These are phyloP conservation scores for Papilio aristodemus DNA, from an alignment of 1,140 invertebrate genomes.

Conservation along the genomic window DNA sequence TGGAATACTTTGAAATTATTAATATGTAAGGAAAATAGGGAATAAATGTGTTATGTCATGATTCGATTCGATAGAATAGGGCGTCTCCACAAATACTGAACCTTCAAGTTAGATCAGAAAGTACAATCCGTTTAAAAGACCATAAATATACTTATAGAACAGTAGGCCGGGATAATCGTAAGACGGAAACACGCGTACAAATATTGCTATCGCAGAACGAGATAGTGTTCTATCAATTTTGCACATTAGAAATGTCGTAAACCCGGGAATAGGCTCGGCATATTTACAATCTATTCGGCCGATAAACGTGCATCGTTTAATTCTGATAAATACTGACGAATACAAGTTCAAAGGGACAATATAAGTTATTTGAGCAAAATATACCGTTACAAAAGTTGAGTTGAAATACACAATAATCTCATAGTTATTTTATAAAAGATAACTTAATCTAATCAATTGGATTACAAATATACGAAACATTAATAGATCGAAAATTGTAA, in stretches of 20 bases:
- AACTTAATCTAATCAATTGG: too few species aligned
- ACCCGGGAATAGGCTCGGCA: conserved; percentile 26
- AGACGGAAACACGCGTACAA: conserved; percentile 11
- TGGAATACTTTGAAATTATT: too few species aligned
- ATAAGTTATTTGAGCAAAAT: neutral
- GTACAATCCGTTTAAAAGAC: neutral
- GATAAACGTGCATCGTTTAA: neutral
- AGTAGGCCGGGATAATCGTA: neutral
- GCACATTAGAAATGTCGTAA: conserved; percentile 35
- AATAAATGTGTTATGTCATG: too few species aligned
- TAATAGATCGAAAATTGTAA: too few species aligned
- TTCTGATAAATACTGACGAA: neutral
- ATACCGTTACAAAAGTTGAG: neutral
- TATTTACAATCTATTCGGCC: conserved; percentile 9
- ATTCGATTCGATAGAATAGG: too few species aligned
- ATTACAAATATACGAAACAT: too few species aligned
- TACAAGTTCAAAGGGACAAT: neutral
- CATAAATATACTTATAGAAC: conserved; percentile 9
- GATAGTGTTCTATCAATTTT: conserved; percentile 32
- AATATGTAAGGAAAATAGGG: too few species aligned
- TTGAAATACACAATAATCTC: too few species aligned
- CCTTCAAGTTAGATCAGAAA: neutral
- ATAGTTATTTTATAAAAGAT: too few species aligned
- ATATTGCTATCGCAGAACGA: conserved; percentile 31
- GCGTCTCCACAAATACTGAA: neutral